Evolutionary conservation across 1,140 invertebrate genomes (phyloP), one percentile per base, ranked within the genome.

Genomic region (Penaeus vannamei): DNA sequence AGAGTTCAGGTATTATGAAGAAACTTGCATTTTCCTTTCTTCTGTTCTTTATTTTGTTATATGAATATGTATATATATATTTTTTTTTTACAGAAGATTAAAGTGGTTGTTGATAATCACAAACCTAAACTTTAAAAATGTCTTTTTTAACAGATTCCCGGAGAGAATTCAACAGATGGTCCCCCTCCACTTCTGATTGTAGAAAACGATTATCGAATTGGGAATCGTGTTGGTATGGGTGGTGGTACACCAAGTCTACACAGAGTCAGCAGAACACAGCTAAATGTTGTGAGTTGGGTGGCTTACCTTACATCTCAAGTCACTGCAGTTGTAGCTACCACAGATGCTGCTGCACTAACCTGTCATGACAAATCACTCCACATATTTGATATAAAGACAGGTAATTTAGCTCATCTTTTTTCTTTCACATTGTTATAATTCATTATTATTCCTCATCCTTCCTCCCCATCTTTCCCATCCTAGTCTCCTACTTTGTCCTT

Each of bases 341-440:
- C 92, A 42, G 92, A 94, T 29, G 94, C 95, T 84, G 94, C 95
- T 72, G 95, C 94, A 91, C 93, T 95, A 77, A 94, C 94, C 59
- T 95, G 96, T 92, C 94, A 95, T 82, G 96, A 97, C 93, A 94
- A 94, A 36, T 94, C 94, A 80, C 93, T 97, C 86, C 95, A 95
- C 92, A 94, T 95, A 22, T 94, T 96, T 90, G 93, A 94, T 89
- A 93, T 93, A 7, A 92, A 92, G 0, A 94, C 93, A 90, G 95
- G 95, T 89, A 46, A 36, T 32, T 42, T 60, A 10, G 17, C 5
- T 23, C 23, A 22, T 62, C 64, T 60, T 61, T 84, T n/a, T 61
- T 26, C 22, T 66, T 62, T 5, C 10, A 36, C 0, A 22, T 81
- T 81, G 79, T 22, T 53, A 36, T 32, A 14, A 81, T 80, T 53